Conservation (phyloP, 1,140 invertebrate genomes). For the Steinernema feltiae region DNA sequence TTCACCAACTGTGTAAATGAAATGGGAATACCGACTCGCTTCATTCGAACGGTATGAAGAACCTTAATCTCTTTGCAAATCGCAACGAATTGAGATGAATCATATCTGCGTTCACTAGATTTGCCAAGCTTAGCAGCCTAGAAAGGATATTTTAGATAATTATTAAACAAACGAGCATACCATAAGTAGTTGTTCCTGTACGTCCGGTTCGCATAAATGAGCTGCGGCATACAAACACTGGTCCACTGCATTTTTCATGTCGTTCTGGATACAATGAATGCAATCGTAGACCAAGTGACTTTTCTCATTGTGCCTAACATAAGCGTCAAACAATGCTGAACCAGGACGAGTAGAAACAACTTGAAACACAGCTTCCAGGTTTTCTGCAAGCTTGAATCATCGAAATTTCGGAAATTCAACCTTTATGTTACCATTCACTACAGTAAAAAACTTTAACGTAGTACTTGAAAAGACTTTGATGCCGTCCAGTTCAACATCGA, state of each 20-base stretch:
- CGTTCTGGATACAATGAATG: neutral
- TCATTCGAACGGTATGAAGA: slow-evolving; percentile 79
- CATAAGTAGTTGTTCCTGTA: slow-evolving; percentile 12
- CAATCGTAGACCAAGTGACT: neutral
- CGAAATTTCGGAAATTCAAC: slow-evolving; percentile 18
- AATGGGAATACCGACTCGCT: slow-evolving; percentile 79
- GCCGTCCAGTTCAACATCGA: slow-evolving; percentile 23
- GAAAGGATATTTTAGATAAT: slow-evolving; percentile 30
- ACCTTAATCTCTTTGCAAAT: slow-evolving; percentile 81
- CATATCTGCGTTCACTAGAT: slow-evolving; percentile 73
- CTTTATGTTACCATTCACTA: slow-evolving; percentile 23
- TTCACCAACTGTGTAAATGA: slow-evolving; percentile 73
- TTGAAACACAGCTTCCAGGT: slow-evolving; percentile 18
- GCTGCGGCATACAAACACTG: neutral
- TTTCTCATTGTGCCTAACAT: neutral
- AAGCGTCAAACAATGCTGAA: slow-evolving; percentile 19
- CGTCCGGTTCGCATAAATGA: neutral
- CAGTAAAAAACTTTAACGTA: slow-evolving; percentile 10
- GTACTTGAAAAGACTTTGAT: slow-evolving; percentile 16
- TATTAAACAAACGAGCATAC: neutral
- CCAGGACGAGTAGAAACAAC: slow-evolving; percentile 17
- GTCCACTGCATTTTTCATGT: neutral
- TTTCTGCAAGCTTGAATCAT: slow-evolving; percentile 16
- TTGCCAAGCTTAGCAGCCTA: slow-evolving; percentile 88
- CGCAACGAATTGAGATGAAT: slow-evolving; percentile 75